These are phyloP conservation scores for Meganola albula DNA, from an alignment of 2,888 invertebrate genomes.

Conservation along the genomic window DNA sequence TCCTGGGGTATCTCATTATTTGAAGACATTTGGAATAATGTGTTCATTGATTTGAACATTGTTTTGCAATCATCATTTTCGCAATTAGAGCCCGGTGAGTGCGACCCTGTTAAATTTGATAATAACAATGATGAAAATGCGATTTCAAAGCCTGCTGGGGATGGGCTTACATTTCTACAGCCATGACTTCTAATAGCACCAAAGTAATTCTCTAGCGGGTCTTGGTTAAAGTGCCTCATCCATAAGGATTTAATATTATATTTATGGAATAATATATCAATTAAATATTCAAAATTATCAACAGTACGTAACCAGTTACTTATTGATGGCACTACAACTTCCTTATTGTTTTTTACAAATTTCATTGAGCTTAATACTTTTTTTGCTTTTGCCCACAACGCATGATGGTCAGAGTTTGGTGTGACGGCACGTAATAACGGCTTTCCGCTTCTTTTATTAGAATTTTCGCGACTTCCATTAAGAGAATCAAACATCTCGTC, in stretches of 20 bases:
- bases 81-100: constrained; percentile 17
- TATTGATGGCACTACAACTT: constrained; percentile 1
- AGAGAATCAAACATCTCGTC: constrained; percentile 6
- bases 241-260: constrained; percentile 5
- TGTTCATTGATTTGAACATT: too few relatives aligned
- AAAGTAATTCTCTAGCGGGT: constrained; percentile 14
- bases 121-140: constrained; percentile 11
- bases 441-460: constrained; percentile 1
- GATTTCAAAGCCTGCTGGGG: constrained; percentile 3
- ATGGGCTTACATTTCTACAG: constrained; percentile 8
- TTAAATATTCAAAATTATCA: constrained; percentile 1
- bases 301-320: constrained; percentile 5
- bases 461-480: constrained; percentile 3
- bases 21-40: too few relatives aligned
- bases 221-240: constrained; percentile 12
- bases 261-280: not conserved
- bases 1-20: too few relatives aligned
- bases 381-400: constrained; percentile 1
- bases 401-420: not conserved
- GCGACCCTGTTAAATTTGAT: constrained; percentile 10
- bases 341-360: constrained; percentile 1
- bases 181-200: constrained; percentile 8
- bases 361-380: not conserved
- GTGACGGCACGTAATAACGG: constrained; percentile 4
- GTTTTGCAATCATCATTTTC: constrained; percentile 10